A percentile compares a stretch with the other conserved stretches of the same genome.
Evolutionary conservation across 1,140 invertebrate genomes (phyloP).

Genomic region (Aphelinus certus): DNA sequence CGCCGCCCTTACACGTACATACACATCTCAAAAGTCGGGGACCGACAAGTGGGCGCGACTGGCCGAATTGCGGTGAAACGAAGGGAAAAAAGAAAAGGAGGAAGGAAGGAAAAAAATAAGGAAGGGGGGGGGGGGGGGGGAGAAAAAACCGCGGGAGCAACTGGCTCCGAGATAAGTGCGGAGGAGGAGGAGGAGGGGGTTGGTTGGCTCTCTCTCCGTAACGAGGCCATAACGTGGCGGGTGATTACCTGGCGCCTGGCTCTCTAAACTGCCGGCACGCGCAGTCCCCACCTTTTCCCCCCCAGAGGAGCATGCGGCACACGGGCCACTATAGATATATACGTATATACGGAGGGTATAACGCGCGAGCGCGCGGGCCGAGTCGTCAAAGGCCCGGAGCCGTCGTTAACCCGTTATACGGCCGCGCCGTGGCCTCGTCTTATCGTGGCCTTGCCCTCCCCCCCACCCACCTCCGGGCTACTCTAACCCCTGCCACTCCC

Average conservation of each 20-base stretch:
- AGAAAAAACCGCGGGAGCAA: neutral
- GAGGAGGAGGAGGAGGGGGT: constrained; percentile 39
- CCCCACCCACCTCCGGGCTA: neutral
- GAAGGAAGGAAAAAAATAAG: too few species aligned
- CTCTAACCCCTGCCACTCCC: too few species aligned
- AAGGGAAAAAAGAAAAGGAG: constrained; percentile 8
- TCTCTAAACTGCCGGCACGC: neutral
- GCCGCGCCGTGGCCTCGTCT: constrained; percentile 10
- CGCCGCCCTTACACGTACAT: too few species aligned
- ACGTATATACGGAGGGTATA: neutral
- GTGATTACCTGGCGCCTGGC: constrained; percentile 60
- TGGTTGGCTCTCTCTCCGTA: constrained; percentile 49
- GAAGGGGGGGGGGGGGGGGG: neutral
- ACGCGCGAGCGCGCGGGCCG: constrained; percentile 14
- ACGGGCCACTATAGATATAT: neutral
- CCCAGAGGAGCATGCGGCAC: neutral
- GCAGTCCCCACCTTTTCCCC: neutral
- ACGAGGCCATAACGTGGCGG: constrained; percentile 62
- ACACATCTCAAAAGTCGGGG: too few species aligned
- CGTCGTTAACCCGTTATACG: constrained; percentile 37
- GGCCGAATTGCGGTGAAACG: constrained; percentile 9
- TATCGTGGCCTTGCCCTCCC: neutral
- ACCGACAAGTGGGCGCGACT: too few species aligned
- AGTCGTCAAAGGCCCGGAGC: constrained; percentile 32
- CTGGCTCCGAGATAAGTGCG: too few species aligned